phyloP scores from a whole-genome alignment of 2,888 invertebrate species.

The Nomada fabriciana region DNA sequence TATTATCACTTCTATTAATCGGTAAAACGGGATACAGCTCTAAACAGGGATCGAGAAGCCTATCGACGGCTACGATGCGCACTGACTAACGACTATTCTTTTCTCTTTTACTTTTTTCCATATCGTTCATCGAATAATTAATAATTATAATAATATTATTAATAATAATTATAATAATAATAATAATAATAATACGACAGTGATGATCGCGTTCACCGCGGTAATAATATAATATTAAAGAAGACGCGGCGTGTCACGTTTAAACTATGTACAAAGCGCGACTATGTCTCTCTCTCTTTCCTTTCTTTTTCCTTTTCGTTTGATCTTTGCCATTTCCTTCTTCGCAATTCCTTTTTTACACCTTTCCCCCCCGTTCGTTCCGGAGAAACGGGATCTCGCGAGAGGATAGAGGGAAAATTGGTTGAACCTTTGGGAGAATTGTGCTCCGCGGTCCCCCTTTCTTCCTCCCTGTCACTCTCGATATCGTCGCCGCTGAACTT shows the following conservation, averaged over 20 bases:
- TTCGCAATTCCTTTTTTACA: background rate
- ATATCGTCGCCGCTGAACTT: conserved; percentile 33
- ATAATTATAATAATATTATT: conserved; percentile 73
- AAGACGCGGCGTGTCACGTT: conserved; percentile 59
- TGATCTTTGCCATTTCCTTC: conserved; percentile 56
- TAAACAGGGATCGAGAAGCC: conserved; percentile 55
- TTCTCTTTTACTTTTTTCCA: conserved; percentile 59
- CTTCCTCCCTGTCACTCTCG: background rate
- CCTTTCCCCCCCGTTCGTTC: conserved; percentile 1
- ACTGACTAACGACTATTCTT: conserved; percentile 69
- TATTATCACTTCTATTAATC: conserved; percentile 82
- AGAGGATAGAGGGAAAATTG: background rate
- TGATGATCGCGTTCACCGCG: conserved; percentile 57
- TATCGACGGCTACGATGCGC: conserved; percentile 65
- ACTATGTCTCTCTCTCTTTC: conserved; percentile 58
- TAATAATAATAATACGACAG: conserved; percentile 72
- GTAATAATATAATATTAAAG: conserved; percentile 52
- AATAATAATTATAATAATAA: conserved; percentile 78
- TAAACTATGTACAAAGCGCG: conserved; percentile 83
- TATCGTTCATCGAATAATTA: conserved; percentile 75
- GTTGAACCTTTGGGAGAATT: background rate
- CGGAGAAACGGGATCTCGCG: conserved; percentile 23
- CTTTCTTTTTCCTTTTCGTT: conserved; percentile 53
- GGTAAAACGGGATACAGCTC: conserved; percentile 78
- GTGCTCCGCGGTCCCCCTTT: background rate